Percentiles rank a stretch among this genome's conserved stretches.
These are phyloP conservation scores for Synergus laeviventris DNA, from an alignment of 2,888 invertebrate genomes.

Conservation along the genomic window DNA sequence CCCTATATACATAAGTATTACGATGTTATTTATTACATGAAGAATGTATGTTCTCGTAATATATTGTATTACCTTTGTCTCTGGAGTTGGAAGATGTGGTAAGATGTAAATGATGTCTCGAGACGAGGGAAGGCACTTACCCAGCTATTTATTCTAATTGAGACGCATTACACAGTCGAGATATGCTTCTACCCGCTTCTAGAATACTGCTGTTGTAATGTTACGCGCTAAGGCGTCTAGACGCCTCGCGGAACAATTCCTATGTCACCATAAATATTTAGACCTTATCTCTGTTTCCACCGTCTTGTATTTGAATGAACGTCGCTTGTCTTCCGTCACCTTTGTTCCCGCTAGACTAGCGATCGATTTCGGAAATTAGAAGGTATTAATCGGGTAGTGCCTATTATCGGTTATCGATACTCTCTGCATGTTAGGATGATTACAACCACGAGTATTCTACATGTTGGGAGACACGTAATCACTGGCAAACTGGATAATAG, in stretches of 20 bases:
- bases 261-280: slow-evolving; percentile 60
- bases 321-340: not conserved
- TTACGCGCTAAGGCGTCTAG: slow-evolving; percentile 19
- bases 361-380: slow-evolving; percentile 36
- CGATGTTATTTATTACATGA: not conserved
- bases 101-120: slow-evolving; percentile 30
- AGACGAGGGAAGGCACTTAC: slow-evolving; percentile 40
- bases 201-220: slow-evolving; percentile 29
- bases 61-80: slow-evolving; percentile 18
- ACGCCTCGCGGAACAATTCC: slow-evolving; percentile 52
- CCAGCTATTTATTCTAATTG: slow-evolving; percentile 55
- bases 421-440: slow-evolving; percentile 38
- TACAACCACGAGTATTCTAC: slow-evolving; percentile 31
- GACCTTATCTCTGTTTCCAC: slow-evolving; percentile 26
- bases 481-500: slow-evolving; percentile 31
- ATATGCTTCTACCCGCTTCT: slow-evolving; percentile 28
- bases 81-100: not conserved
- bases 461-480: slow-evolving; percentile 31
- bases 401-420: slow-evolving; percentile 40
- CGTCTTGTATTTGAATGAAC: not conserved
- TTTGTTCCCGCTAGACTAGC: slow-evolving; percentile 20
- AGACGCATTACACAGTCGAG: slow-evolving; percentile 53
- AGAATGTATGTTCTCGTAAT: not conserved
- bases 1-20: too few species aligned
- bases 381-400: slow-evolving; percentile 34